Percentiles rank a stretch among this genome's conserved stretches.
Evolutionary conservation across 2,888 invertebrate genomes (phyloP).

Genomic region (Eupithecia abbreviata): DNA sequence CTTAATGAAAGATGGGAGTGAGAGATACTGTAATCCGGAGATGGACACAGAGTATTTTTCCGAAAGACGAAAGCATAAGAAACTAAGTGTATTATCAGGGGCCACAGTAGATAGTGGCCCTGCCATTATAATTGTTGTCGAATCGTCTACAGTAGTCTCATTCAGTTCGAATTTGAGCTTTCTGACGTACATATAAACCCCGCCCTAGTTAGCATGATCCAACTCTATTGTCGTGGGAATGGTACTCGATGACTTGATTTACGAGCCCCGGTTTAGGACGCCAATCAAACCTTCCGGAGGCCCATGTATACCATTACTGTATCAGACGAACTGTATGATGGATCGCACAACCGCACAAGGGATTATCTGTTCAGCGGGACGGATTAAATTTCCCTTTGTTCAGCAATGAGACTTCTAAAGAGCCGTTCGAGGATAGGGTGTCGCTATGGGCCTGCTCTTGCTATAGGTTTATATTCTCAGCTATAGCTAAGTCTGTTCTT

Average conservation of each 20-base stretch:
- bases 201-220: neutral
- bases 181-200: neutral
- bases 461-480: conserved; percentile 11
- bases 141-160: neutral
- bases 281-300: conserved; percentile 30
- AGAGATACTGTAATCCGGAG: neutral
- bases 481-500: neutral
- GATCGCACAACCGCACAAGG: conserved; percentile 12
- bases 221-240: conserved; percentile 30
- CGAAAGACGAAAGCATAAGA: neutral
- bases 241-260: conserved; percentile 27
- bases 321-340: conserved; percentile 14
- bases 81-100: neutral
- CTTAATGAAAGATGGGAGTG: neutral
- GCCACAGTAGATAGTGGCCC: too few species aligned
- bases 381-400: conserved; percentile 28
- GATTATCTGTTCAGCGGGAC: conserved; percentile 15
- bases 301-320: conserved; percentile 10
- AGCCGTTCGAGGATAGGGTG: conserved; percentile 8
- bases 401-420: conserved; percentile 19
- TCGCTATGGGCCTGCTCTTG: conserved; percentile 11
- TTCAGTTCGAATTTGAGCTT: neutral
- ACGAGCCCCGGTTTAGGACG: conserved; percentile 27
- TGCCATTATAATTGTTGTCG: neutral
- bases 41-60: neutral